A percentile compares a stretch with the other conserved stretches of the same genome.
These are phyloP conservation scores for Aphaenogaster rudis DNA, from an alignment of 1,140 invertebrate species.

Conservation along the genomic window DNA sequence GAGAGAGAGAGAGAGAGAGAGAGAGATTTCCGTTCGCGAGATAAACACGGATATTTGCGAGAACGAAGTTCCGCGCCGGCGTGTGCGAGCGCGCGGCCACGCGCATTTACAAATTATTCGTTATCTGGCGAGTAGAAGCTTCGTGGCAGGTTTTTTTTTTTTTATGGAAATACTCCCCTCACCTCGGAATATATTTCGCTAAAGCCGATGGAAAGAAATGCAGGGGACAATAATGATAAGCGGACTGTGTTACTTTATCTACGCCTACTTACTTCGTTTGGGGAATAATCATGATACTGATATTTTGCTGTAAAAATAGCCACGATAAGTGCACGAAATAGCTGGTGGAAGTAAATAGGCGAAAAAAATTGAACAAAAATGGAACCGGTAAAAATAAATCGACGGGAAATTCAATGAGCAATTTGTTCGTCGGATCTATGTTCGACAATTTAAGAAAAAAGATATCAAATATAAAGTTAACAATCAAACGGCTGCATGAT, in stretches of 20 bases:
- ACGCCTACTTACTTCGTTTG: slow-evolving; percentile 24
- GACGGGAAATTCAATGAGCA: neutral
- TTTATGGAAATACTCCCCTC: slow-evolving; percentile 5
- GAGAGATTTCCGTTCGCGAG: slow-evolving; percentile 5
- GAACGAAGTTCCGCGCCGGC: neutral
- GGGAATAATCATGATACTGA: slow-evolving; percentile 12
- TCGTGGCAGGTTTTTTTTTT: neutral
- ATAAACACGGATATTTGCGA: slow-evolving; percentile 5
- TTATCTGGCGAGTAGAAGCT: slow-evolving; percentile 5
- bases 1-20: neutral
- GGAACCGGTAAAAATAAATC: neutral
- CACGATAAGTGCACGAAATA: slow-evolving; percentile 10
- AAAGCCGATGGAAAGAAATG: slow-evolving; percentile 1
- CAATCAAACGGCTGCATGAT: neutral
- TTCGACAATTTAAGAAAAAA: neutral
- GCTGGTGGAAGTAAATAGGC: neutral
- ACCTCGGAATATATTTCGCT: slow-evolving; percentile 27
- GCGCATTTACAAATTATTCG: slow-evolving; percentile 46
- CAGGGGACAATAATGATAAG: slow-evolving; percentile 24
- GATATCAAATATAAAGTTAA: neutral
- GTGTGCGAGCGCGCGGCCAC: neutral
- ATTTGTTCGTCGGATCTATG: neutral
- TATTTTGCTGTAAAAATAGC: slow-evolving; percentile 25
- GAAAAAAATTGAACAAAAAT: neutral
- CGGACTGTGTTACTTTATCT: slow-evolving; percentile 35